Percentiles rank a stretch among this genome's conserved stretches.
These are phyloP conservation scores for Pitangus sulphuratus DNA, from an alignment of 2,797 vertebrate species.

Conservation along the genomic window DNA sequence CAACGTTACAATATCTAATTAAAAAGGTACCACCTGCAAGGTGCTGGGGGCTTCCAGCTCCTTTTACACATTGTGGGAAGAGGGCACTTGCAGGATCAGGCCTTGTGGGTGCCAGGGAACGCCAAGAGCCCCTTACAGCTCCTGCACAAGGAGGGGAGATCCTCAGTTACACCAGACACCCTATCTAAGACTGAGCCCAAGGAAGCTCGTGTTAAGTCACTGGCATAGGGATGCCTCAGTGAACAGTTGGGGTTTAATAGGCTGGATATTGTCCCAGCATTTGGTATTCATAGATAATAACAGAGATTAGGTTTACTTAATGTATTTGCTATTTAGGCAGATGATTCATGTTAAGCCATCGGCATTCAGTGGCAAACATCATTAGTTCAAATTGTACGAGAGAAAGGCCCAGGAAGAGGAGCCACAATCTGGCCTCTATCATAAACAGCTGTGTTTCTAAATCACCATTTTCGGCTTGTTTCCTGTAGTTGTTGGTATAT, in stretches of 20 bases:
- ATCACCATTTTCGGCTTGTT: conserved; percentile 65
- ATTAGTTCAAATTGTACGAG: conserved; percentile 67
- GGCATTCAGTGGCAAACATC: conserved; percentile 65
- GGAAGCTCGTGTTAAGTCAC: neutral
- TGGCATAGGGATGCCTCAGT: neutral
- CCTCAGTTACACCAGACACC: neutral
- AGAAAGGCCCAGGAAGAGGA: conserved; percentile 58
- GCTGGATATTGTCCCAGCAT: conserved; percentile 50
- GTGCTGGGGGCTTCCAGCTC: neutral
- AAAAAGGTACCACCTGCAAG: neutral
- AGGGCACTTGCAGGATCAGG: neutral
- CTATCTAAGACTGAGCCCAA: neutral
- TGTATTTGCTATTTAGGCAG: conserved; percentile 68
- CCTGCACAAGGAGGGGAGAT: neutral
- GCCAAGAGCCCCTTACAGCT: neutral
- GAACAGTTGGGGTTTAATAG: conserved; percentile 54
- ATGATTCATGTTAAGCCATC: conserved; percentile 65
- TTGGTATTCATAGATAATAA: conserved; percentile 63
- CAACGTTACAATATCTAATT: neutral
- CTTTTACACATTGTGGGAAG: neutral
- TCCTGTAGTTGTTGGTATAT: conserved; percentile 74
- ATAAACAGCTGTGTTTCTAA: conserved; percentile 67
- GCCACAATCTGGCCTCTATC: conserved; percentile 63
- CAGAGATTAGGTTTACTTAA: conserved; percentile 67
- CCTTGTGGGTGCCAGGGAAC: neutral